phyloP scores from a whole-genome alignment of 1,140 invertebrate species.

The Trichonephila inaurata region DNA sequence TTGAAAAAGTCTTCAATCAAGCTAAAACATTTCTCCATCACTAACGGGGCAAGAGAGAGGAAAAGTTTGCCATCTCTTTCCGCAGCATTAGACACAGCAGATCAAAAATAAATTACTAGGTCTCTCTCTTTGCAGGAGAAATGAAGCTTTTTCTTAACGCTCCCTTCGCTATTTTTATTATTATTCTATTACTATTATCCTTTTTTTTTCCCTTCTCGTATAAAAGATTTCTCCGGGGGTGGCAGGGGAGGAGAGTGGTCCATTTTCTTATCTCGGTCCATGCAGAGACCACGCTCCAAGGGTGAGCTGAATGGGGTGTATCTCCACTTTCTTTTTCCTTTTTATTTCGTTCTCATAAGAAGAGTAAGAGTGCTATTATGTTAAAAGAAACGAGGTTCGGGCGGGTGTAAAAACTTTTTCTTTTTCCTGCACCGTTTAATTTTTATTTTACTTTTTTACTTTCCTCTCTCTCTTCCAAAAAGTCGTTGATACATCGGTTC shows the following conservation, averaged over 20 bases:
- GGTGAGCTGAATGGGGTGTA: conserved; percentile 39
- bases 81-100: conserved; percentile 60
- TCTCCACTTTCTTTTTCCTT: neutral
- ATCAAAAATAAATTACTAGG: conserved; percentile 66
- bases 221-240: conserved; percentile 47
- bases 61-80: conserved; percentile 52
- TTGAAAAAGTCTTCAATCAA: conserved; percentile 63
- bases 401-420: conserved; percentile 43
- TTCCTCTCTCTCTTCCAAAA: neutral
- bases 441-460: neutral
- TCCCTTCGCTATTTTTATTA: conserved; percentile 25
- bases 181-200: conserved; percentile 51
- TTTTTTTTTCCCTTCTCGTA: neutral
- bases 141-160: neutral
- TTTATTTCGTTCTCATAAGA: neutral
- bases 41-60: neutral
- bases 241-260: neutral
- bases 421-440: conserved; percentile 1
- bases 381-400: conserved; percentile 60
- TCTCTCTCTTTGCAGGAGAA: neutral
- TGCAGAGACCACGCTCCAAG: conserved; percentile 22
- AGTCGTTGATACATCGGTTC: conserved; percentile 55
- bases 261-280: conserved; percentile 62
- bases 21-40: conserved; percentile 36
- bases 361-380: conserved; percentile 45